phyloP scores from a whole-genome alignment of 1,140 invertebrate genomes.

The Drosophila ercepeae region DNA sequence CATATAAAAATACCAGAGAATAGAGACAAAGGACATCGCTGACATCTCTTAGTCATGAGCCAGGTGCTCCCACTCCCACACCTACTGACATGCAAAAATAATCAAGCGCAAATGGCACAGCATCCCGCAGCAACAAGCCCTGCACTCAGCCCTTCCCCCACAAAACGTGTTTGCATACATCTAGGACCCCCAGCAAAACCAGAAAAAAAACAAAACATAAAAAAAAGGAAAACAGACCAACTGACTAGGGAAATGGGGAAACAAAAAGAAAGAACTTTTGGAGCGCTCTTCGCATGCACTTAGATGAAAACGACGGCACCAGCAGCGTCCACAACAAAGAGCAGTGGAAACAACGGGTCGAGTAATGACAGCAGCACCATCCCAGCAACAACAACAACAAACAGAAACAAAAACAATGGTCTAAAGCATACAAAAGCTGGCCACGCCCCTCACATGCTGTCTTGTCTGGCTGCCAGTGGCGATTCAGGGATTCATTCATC shows the following conservation, averaged over 20 bases:
- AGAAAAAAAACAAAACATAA: conserved; percentile 11
- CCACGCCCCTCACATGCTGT: conserved; percentile 65
- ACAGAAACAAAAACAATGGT: conserved; percentile 71
- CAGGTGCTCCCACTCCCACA: conserved; percentile 28
- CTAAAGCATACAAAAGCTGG: conserved; percentile 39
- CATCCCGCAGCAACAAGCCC: conserved; percentile 57
- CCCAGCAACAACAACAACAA: conserved; percentile 35
- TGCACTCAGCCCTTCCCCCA: conserved; percentile 52
- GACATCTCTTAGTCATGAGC: conserved; percentile 52
- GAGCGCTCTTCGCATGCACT: conserved; percentile 78
- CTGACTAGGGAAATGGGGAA: conserved; percentile 12
- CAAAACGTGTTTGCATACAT: not conserved
- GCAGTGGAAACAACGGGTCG: conserved; percentile 43
- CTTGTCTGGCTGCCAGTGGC: conserved; percentile 63
- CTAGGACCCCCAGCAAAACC: not conserved
- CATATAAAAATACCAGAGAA: conserved; percentile 11
- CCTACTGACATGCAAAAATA: conserved; percentile 62
- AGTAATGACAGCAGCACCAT: conserved; percentile 67
- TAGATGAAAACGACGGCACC: conserved; percentile 75
- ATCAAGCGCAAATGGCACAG: conserved; percentile 66
- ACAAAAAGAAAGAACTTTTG: conserved; percentile 55
- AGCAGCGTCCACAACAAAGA: conserved; percentile 42
- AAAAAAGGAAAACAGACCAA: not conserved
- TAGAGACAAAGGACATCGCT: conserved; percentile 30
- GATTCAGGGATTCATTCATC: conserved; percentile 71